Evolutionary conservation across 2,797 vertebrate genomes (phyloP), one percentile per base, ranked within the genome.

Genomic region (Antrozous pallidus): DNA sequence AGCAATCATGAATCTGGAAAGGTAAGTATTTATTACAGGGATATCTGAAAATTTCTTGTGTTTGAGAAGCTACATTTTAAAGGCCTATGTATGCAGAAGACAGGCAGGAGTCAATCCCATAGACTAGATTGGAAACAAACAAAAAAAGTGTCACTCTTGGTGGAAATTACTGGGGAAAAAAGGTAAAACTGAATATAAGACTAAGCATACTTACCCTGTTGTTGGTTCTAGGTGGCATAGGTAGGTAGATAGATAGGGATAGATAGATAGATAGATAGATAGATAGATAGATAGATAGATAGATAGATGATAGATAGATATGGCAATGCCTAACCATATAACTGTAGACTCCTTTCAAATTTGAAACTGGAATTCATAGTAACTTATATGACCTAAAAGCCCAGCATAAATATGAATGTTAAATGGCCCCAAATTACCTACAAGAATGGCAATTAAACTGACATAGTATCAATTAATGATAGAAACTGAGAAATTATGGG

Each of bases 401-500:
- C 31, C 14, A 40, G 45, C 22, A 42, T 58, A 80, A 74, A 80
- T 65, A 65, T 42, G 56, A 93, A 79, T 85, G 88, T 79, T 75
- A 81, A 75, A 45, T 75, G 2, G 24, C 49, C 69, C 51, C 38
- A 70, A 80, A 70, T 84, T 56, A 88, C 42, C 24, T 63, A 65
- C 18, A 54, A 93, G 88, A 89, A 88, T 65, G 38, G 63, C 71
- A 88, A 20, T 92, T 78, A 79, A 90, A 78, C 56, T 89, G 51
- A 75, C 58, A 40, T 56, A 20, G 7, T 38, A 49, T 81, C n/a
- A 36, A n/a, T 69, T 69, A 84, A 69, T 79, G 47, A 70, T 14
- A 93, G 28, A 88, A 91, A 88, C n/a, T 69, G 8, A n/a, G 14
- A 56, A 70, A 54, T 69, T n/a, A n/a, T n/a, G n/a, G n/a, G n/a